phyloP scores from a whole-genome alignment of 2,797 vertebrate species.

The Phoeniculus purpureus region DNA sequence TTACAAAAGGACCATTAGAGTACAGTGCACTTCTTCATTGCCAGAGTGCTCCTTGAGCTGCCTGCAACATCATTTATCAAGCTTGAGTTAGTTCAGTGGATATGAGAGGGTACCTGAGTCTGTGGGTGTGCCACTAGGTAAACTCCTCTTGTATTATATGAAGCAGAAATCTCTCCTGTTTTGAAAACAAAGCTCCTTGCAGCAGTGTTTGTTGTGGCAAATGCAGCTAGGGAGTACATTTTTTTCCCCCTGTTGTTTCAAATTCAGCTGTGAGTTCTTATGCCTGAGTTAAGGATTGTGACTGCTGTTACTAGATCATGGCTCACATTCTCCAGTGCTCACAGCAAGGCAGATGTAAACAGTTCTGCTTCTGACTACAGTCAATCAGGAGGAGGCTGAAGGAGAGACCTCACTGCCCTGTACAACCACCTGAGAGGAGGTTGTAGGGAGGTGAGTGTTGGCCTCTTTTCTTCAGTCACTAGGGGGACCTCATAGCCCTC shows the following conservation, averaged over 20 bases:
- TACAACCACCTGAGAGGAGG: no score
- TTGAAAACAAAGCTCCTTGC: neutral
- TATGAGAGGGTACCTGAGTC: neutral
- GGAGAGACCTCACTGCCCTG: no score
- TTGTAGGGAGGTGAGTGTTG: no score
- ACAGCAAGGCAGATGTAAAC: neutral
- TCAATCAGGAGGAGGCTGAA: no score
- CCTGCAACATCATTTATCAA: neutral
- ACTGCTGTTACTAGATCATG: neutral
- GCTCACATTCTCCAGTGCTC: neutral
- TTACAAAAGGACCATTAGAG: neutral
- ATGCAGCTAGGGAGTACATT: neutral
- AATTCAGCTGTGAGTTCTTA: fast-evolving
- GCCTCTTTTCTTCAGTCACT: no score
- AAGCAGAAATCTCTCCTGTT: neutral
- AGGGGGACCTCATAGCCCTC: no score
- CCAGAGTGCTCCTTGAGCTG: neutral
- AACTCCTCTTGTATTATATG: neutral
- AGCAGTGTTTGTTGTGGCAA: neutral
- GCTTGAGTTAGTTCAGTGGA: fast-evolving
- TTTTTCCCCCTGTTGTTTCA: neutral
- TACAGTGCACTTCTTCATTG: neutral
- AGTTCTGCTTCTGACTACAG: neutral
- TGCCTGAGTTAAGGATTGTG: neutral
- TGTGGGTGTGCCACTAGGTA: neutral